Evolutionary conservation across 2,113 vertebrate species (phyloP).

Genomic region (Gymnobelideus leadbeateri): DNA sequence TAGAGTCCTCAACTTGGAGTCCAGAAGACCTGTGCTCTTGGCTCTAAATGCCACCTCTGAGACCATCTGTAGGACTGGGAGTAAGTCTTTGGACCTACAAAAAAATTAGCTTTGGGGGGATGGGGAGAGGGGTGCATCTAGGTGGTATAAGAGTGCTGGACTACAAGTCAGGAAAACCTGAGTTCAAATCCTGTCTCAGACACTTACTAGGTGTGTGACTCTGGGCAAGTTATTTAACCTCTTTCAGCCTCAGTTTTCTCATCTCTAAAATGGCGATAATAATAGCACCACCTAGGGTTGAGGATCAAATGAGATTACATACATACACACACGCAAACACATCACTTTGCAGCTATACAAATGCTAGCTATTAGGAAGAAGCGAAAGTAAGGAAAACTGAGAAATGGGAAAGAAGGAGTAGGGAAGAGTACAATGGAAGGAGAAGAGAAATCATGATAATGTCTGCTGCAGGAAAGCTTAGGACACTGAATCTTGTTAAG

Average conservation of each 20-base stretch:
- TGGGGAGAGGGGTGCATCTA: neutral
- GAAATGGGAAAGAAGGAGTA: neutral
- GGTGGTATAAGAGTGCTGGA: neutral
- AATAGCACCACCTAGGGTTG: neutral
- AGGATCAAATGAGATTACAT: neutral
- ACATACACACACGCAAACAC: neutral
- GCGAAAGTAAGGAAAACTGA: neutral
- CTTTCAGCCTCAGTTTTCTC: neutral
- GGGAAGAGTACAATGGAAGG: neutral
- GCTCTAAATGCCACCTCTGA: neutral
- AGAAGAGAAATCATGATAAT: neutral
- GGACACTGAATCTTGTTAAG: neutral
- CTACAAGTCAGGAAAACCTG: neutral
- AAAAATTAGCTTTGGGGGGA: neutral
- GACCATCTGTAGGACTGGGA: neutral
- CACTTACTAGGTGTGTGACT: neutral
- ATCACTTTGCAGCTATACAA: neutral
- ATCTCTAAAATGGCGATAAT: neutral
- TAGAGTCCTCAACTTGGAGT: neutral
- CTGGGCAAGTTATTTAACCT: neutral
- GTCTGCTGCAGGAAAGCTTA: neutral
- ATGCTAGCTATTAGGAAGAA: neutral
- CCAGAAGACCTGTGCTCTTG: neutral
- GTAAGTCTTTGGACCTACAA: neutral
- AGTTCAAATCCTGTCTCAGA: neutral